Percentiles rank a stretch among this genome's conserved stretches.
Evolutionary conservation across 2,113 vertebrate genomes (phyloP).

Genomic region (Siphamia tubifer): DNA sequence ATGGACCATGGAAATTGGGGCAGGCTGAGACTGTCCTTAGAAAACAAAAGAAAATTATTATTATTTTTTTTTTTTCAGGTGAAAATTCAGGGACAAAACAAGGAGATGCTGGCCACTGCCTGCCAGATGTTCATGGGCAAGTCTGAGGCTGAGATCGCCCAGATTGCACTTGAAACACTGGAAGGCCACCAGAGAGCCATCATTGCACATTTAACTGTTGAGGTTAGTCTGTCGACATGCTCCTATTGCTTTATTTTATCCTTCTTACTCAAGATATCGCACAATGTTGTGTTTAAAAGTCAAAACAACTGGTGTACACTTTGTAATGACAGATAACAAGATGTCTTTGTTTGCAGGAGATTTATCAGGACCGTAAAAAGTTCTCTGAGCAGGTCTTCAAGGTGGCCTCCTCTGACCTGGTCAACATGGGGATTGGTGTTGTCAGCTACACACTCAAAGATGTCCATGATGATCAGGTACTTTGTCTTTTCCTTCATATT

Average conservation of each 20-base stretch:
- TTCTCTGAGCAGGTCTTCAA: conserved; percentile 96
- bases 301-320: not conserved
- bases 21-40: no score
- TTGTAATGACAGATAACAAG: not conserved
- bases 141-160: conserved; percentile 85
- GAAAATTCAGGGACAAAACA: conserved; percentile 97
- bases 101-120: conserved; percentile 94
- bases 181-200: conserved; percentile 96
- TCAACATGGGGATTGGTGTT: conserved; percentile 96
- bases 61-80: conserved; percentile 76
- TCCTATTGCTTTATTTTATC: not conserved
- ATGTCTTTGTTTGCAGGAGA: conserved; percentile 79
- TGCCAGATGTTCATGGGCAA: conserved; percentile 99
- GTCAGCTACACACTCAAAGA: conserved; percentile 97
- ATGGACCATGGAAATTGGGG: no score
- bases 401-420: conserved; percentile 93
- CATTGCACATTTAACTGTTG: conserved; percentile 96
- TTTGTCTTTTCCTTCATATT: not conserved
- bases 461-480: conserved; percentile 93
- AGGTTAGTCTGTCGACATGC: conserved; percentile 74
- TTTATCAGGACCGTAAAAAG: conserved; percentile 96
- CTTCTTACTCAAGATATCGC: not conserved
- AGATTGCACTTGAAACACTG: conserved; percentile 92
- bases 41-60: no score
- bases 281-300: not conserved